Conservation (phyloP, 2,797 vertebrate genomes). For the Bucorvus abyssinicus region DNA sequence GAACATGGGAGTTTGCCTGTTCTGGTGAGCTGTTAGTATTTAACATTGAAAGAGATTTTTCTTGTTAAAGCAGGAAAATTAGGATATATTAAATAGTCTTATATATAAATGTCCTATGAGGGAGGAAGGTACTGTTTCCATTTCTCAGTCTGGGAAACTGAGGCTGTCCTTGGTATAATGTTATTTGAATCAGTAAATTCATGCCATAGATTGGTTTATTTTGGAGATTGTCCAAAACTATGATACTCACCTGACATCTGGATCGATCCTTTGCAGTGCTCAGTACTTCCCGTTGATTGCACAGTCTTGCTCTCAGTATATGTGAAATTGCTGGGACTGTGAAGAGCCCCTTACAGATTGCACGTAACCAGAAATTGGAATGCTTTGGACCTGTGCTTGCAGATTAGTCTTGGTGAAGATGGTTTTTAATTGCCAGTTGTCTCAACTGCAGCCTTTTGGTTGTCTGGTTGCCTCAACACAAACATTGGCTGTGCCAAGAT, state of each 20-base stretch:
- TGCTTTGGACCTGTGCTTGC: background rate
- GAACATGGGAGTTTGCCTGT: conserved; percentile 68
- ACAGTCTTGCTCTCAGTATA: background rate
- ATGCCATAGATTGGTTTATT: background rate
- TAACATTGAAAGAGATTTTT: background rate
- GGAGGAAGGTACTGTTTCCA: background rate
- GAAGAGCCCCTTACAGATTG: background rate
- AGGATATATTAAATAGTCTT: background rate
- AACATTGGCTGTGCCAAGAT: background rate
- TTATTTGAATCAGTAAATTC: background rate
- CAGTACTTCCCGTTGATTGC: background rate
- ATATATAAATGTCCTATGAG: background rate
- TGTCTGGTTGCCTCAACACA: background rate
- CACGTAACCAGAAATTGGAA: background rate
- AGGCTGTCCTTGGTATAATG: background rate
- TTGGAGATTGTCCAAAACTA: background rate
- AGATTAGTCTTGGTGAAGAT: background rate
- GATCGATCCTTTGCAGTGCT: background rate
- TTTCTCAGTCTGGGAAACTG: background rate
- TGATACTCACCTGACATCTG: background rate
- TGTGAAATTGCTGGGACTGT: background rate
- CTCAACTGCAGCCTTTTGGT: background rate
- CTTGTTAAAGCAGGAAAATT: background rate
- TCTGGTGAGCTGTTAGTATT: conserved; percentile 73
- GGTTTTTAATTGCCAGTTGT: background rate